Evolutionary conservation across 2,797 vertebrate species (phyloP).

Genomic region (Sparus aurata): DNA sequence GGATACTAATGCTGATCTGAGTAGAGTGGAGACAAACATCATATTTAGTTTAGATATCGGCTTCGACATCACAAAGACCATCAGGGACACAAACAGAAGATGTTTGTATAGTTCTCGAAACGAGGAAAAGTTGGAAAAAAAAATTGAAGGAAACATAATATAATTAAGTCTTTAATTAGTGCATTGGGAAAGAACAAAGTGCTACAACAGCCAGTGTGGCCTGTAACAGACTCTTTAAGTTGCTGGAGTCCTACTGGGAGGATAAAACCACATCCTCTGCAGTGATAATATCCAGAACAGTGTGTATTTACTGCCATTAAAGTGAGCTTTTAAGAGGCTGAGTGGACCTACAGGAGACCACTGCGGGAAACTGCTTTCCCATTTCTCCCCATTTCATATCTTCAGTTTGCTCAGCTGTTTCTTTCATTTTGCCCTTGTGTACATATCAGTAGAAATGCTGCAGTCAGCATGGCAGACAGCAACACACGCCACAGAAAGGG

Average conservation of each 20-base stretch:
- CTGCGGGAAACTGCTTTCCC: conserved; percentile 35
- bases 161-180: conserved; percentile 21
- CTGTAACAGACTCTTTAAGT: not conserved
- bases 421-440: conserved; percentile 36
- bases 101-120: not conserved
- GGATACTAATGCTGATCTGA: not conserved
- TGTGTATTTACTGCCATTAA: conserved; percentile 42
- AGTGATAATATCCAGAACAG: conserved; percentile 21
- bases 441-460: conserved; percentile 39
- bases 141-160: conserved; percentile 8
- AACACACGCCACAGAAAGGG: conserved; percentile 22
- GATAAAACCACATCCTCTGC: conserved; percentile 21
- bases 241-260: not conserved
- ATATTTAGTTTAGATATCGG: not conserved
- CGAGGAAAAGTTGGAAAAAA: not conserved
- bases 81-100: not conserved
- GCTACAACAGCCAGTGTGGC: not conserved
- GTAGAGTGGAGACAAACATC: not conserved
- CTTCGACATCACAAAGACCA: not conserved
- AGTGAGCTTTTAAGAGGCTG: conserved; percentile 37
- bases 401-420: conserved; percentile 58
- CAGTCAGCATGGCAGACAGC: conserved; percentile 39
- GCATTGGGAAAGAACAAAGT: conserved; percentile 4
- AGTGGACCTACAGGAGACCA: conserved; percentile 25
- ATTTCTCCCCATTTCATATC: conserved; percentile 43